phyloP scores from a whole-genome alignment of 2,113 vertebrate genomes.

The Guaruba guarouba region DNA sequence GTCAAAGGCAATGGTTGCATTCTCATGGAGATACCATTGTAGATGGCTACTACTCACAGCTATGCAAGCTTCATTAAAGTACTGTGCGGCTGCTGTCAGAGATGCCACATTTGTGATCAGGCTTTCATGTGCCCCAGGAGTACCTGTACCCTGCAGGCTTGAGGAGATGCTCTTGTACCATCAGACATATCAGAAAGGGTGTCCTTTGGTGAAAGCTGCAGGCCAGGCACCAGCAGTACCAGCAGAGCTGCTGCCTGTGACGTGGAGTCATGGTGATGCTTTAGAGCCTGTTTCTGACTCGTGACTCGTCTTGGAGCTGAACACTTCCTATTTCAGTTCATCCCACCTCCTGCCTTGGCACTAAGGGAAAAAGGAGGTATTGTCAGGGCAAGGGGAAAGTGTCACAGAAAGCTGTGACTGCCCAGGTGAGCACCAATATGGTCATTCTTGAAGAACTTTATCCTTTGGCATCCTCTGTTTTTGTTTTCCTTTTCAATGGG shows the following conservation, averaged over 20 bases:
- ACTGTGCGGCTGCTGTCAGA: fast-evolving
- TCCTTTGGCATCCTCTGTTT: neutral
- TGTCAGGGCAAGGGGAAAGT: neutral
- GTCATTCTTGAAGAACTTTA: neutral
- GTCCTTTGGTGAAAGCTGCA: neutral
- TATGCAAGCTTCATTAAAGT: neutral
- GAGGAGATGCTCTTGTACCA: neutral
- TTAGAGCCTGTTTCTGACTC: neutral
- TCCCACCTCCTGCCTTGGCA: fast-evolving
- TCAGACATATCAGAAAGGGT: fast-evolving
- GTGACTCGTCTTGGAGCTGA: fast-evolving
- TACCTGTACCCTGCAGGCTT: neutral
- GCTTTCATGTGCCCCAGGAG: neutral
- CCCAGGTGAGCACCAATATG: neutral
- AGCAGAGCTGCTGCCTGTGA: neutral
- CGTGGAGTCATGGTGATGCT: fast-evolving
- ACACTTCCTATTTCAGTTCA: neutral
- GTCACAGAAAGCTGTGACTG: neutral
- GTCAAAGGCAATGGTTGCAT: neutral
- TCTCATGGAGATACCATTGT: neutral
- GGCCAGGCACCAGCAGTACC: neutral
- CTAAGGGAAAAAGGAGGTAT: neutral
- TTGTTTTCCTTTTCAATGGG: neutral
- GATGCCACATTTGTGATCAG: neutral
- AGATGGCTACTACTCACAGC: neutral